Evolutionary conservation across 2,888 invertebrate genomes (phyloP).

Genomic region (Hypomecis atomaria): DNA sequence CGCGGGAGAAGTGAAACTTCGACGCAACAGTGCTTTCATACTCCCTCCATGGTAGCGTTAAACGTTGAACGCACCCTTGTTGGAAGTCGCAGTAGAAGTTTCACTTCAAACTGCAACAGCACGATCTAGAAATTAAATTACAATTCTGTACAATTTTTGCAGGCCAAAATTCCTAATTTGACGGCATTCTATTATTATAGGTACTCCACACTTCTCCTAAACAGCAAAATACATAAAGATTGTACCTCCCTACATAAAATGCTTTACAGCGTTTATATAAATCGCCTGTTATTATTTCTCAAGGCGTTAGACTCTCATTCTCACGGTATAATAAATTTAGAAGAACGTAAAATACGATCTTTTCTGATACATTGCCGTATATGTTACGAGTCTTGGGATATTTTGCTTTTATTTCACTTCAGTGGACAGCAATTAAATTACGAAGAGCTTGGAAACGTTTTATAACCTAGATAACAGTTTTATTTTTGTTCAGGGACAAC

Average conservation of each 20-base stretch:
- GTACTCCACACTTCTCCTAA: no score
- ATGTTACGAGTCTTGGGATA: constrained; percentile 8
- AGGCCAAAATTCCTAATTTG: no score
- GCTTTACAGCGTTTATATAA: constrained; percentile 42
- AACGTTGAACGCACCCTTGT: no score
- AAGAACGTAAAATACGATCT: constrained; percentile 31
- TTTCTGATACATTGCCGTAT: constrained; percentile 21
- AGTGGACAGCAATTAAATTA: constrained; percentile 13
- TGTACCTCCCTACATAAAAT: constrained; percentile 3
- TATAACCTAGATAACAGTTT: neutral
- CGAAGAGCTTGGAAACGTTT: neutral
- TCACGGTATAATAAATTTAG: constrained; percentile 34
- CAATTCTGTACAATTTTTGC: no score
- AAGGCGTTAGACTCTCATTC: constrained; percentile 30
- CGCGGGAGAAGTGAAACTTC: no score
- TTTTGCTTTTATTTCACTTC: constrained; percentile 17
- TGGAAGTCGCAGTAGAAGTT: no score
- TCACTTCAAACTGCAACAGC: no score
- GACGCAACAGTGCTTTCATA: no score
- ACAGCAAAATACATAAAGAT: no score
- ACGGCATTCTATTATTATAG: no score
- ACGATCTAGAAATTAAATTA: no score
- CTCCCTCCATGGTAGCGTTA: no score
- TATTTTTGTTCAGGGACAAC: neutral
- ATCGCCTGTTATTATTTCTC: constrained; percentile 47